Evolutionary conservation across 2,797 vertebrate genomes (phyloP), one percentile per base, ranked within the genome.

Genomic region (Pseudochromis fuscus): DNA sequence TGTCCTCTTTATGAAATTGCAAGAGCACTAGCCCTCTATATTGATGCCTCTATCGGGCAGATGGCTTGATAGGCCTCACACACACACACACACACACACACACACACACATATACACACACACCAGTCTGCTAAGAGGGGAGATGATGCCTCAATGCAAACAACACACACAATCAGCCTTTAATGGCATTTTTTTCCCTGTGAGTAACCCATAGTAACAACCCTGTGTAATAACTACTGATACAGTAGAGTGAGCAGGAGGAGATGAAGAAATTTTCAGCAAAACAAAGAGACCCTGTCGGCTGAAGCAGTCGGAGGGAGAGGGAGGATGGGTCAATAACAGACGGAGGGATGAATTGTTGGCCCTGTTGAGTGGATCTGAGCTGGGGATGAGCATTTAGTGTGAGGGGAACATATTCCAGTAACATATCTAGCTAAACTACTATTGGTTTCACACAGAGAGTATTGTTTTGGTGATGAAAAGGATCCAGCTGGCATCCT

Each of bases 121-220:
- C 50, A 53, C 9, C 16, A 45, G 44, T 68, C 77, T 74, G 75
- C 51, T 7, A 68, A 67, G 75, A 76, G 44, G 49, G 79, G 59
- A 75, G 75, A 84, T 56, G 68, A 77, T 69, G 80, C 83, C 77
- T 85, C 76, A 74, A 88, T 89, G 89, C 89, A 91, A 93, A 92
- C 89, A 92, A 79, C 51, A 19, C 79, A 86, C 76, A 77, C 88
- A 82, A 92, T 86, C 87, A 87, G 71, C 55, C 55, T 88, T 75
- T 91, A 89, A 89, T 87, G 76, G 83, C 72, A 76, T 81, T 75
- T 87, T 81, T 76, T 82, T 85, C 58, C 63, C 83, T 70, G 30
- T 25, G 76, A 84, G 75, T 79, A 77, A 69, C 75, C 60, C 85
- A 70, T 48, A 60, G 81, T 79, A 80, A 86, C 82, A 70, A 55